Conservation (phyloP, 1,140 invertebrate genomes). For the Pararge aegeria region DNA sequence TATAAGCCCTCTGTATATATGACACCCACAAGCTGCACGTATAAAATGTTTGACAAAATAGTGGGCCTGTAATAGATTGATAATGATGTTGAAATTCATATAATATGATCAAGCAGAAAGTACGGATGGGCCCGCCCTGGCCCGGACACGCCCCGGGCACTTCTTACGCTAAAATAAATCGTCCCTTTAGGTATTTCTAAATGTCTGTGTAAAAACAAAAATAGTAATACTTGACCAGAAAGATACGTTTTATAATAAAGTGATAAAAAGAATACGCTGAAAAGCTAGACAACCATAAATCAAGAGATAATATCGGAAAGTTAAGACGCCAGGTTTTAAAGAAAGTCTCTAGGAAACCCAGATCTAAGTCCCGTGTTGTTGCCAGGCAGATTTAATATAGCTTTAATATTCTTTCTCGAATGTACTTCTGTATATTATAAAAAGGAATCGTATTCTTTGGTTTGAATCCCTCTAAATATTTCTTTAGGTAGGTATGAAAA, state of each 20-base stretch:
- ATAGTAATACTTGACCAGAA: not conserved
- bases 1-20: too few relatives aligned
- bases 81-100: too few relatives aligned
- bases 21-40: too few relatives aligned
- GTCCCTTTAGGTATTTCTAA: too few relatives aligned
- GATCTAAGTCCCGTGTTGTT: not conserved
- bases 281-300: slow-evolving; percentile 2
- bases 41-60: too few relatives aligned
- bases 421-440: not conserved
- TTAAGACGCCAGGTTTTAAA: slow-evolving; percentile 5
- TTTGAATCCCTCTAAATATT: not conserved
- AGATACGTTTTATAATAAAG: not conserved
- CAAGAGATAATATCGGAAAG: slow-evolving; percentile 6
- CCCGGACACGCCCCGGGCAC: too few relatives aligned
- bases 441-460: not conserved
- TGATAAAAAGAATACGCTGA: not conserved
- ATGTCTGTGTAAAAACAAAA: not conserved
- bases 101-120: too few relatives aligned
- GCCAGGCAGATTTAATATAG: slow-evolving; percentile 1
- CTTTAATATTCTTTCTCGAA: slow-evolving; percentile 6
- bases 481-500: not conserved
- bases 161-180: too few relatives aligned
- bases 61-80: too few relatives aligned
- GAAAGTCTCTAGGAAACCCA: slow-evolving; percentile 4
- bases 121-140: too few relatives aligned